Percentiles rank a stretch among this genome's conserved stretches.
Conservation (phyloP, 2,888 invertebrate species). For the Apodemia mormo region DNA sequence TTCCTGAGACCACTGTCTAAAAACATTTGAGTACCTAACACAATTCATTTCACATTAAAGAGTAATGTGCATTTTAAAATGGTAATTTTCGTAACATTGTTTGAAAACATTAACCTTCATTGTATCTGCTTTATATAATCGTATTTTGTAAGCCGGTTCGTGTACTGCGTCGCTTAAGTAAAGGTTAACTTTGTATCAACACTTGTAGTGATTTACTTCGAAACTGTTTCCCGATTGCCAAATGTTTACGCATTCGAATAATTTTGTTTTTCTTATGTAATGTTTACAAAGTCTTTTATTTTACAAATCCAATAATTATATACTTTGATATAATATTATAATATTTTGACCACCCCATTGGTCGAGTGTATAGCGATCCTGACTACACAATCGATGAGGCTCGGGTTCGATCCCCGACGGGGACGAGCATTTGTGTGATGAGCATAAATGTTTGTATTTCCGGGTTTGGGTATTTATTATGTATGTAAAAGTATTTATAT, state of each 20-base stretch:
- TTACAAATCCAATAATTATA: too few species aligned
- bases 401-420: too few species aligned
- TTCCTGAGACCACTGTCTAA: too few species aligned
- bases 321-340: too few species aligned
- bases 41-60: slow-evolving; percentile 7
- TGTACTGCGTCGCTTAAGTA: neutral
- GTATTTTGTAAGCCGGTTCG: neutral
- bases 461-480: too few species aligned
- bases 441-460: too few species aligned
- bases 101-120: slow-evolving; percentile 13
- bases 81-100: slow-evolving; percentile 13
- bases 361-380: too few species aligned
- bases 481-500: too few species aligned
- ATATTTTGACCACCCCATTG: too few species aligned
- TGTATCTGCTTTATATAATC: slow-evolving; percentile 10
- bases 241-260: neutral
- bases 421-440: too few species aligned
- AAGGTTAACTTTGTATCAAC: neutral
- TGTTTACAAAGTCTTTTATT: neutral
- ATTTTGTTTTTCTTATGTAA: neutral
- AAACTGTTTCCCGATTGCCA: neutral
- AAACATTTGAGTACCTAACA: neutral
- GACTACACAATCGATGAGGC: too few species aligned
- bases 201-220: neutral
- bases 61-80: slow-evolving; percentile 2